Conservation (phyloP, 2,888 invertebrate genomes). For the Ophion ellenae region DNA sequence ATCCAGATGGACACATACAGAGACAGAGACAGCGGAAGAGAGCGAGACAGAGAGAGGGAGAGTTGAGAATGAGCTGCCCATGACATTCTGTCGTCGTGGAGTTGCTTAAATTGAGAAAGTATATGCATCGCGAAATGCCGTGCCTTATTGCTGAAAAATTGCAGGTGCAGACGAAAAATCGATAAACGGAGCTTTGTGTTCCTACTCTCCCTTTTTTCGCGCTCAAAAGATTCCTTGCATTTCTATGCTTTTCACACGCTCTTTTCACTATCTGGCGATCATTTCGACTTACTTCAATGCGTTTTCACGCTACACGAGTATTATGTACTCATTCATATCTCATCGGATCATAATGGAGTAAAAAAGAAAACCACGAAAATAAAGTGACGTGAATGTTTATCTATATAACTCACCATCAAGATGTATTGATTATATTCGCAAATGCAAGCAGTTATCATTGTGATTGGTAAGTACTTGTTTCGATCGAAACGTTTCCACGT, state of each 20-base stretch:
- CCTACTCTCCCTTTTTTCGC: no score
- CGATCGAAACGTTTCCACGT: no score
- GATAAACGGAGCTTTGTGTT: no score
- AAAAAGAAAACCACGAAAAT: no score
- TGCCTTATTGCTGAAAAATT: slow-evolving; percentile 23
- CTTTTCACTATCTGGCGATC: background rate
- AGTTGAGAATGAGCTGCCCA: slow-evolving; percentile 27
- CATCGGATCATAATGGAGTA: no score
- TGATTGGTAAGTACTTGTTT: no score
- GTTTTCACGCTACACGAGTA: background rate
- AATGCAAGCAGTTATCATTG: no score
- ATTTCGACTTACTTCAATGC: background rate
- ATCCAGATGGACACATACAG: background rate
- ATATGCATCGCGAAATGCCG: slow-evolving; percentile 27
- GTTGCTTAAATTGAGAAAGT: slow-evolving; percentile 57
- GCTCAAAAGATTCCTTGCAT: no score
- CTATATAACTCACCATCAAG: no score
- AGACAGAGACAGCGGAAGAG: slow-evolving; percentile 13
- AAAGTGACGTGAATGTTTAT: no score
- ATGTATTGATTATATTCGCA: no score
- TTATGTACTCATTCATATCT: background rate
- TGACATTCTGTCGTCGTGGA: slow-evolving; percentile 28
- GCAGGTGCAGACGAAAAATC: slow-evolving; percentile 34
- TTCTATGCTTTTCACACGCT: slow-evolving; percentile 4
- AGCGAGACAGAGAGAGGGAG: slow-evolving; percentile 20